Conservation (phyloP, 2,888 invertebrate genomes). For the Catocala fraxini region DNA sequence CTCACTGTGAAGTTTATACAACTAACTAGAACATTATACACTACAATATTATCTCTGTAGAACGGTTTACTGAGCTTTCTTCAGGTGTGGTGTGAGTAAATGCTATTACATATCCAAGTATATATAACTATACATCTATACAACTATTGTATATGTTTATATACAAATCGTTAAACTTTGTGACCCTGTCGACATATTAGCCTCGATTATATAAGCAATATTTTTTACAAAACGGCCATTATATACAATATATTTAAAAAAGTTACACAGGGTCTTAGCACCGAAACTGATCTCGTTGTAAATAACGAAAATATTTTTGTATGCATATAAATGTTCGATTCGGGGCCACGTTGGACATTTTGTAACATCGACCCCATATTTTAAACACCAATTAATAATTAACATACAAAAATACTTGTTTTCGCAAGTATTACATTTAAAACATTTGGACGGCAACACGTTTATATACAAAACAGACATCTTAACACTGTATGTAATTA, state of each 20-base stretch:
- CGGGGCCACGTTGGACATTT: slow-evolving; percentile 27
- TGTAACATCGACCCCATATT: slow-evolving; percentile 30
- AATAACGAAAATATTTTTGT: slow-evolving; percentile 44
- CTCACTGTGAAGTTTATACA: slow-evolving; percentile 42
- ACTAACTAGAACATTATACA: slow-evolving; percentile 46
- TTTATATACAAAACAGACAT: slow-evolving; percentile 68
- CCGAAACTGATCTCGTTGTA: slow-evolving; percentile 64
- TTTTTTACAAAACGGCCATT: slow-evolving; percentile 68
- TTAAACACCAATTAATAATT: slow-evolving; percentile 29
- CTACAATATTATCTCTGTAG: slow-evolving; percentile 54
- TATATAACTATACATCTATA: slow-evolving; percentile 64
- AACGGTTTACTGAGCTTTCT: slow-evolving; percentile 80
- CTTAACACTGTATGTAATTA: slow-evolving; percentile 55
- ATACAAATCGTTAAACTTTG: slow-evolving; percentile 74
- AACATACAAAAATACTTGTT: slow-evolving; percentile 43
- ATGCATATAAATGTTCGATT: slow-evolving; percentile 28
- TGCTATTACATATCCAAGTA: slow-evolving; percentile 66
- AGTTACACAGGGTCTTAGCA: slow-evolving; percentile 74
- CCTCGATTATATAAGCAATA: slow-evolving; percentile 72
- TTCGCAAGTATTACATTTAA: slow-evolving; percentile 49
- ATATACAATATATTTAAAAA: slow-evolving; percentile 56
- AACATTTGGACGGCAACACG: slow-evolving; percentile 79
- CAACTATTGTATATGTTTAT: slow-evolving; percentile 62
- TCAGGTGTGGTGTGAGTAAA: slow-evolving; percentile 85
- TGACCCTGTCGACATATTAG: slow-evolving; percentile 82